phyloP scores from a whole-genome alignment of 1,140 invertebrate genomes.

The Drosophila malerkotliana region DNA sequence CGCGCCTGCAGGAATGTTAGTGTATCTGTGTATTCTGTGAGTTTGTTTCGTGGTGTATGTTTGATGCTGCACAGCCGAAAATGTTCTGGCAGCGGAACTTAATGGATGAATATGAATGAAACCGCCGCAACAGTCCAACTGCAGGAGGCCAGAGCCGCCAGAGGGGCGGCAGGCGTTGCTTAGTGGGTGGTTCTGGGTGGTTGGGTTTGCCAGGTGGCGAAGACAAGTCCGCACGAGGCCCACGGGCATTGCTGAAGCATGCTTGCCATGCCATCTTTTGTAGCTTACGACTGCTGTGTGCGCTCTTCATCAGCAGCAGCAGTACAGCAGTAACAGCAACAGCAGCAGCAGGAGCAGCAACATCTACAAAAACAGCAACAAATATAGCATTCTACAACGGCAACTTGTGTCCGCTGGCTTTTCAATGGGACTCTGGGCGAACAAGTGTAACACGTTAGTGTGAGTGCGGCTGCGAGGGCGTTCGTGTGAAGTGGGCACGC shows the following conservation, averaged over 20 bases:
- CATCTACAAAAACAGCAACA: conserved; percentile 39
- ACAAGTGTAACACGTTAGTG: conserved; percentile 28
- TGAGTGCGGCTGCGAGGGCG: conserved; percentile 38
- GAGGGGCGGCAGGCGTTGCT: not conserved
- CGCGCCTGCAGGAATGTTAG: conserved; percentile 35
- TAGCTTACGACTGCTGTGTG: conserved; percentile 70
- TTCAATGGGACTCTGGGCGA: conserved; percentile 67
- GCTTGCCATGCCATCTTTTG: conserved; percentile 52
- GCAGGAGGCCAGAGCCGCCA: not conserved
- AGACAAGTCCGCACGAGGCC: conserved; percentile 51
- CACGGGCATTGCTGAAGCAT: conserved; percentile 76
- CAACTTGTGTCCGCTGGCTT: conserved; percentile 38
- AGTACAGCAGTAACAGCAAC: conserved; percentile 30
- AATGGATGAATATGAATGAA: conserved; percentile 81
- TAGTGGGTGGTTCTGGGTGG: conserved; percentile 6
- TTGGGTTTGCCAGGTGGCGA: conserved; percentile 22
- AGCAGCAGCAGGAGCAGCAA: conserved; percentile 12
- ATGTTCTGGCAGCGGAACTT: conserved; percentile 53
- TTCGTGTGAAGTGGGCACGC: conserved; percentile 55
- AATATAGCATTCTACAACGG: conserved; percentile 26
- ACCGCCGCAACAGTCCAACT: conserved; percentile 70
- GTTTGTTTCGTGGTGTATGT: conserved; percentile 19
- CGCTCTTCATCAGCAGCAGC: conserved; percentile 68
- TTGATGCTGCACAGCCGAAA: conserved; percentile 60
- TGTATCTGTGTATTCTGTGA: conserved; percentile 35